Evolutionary conservation across 2,888 invertebrate genomes (phyloP), one percentile per base, ranked within the genome.

Genomic region (Lordiphosa andalusiaca): DNA sequence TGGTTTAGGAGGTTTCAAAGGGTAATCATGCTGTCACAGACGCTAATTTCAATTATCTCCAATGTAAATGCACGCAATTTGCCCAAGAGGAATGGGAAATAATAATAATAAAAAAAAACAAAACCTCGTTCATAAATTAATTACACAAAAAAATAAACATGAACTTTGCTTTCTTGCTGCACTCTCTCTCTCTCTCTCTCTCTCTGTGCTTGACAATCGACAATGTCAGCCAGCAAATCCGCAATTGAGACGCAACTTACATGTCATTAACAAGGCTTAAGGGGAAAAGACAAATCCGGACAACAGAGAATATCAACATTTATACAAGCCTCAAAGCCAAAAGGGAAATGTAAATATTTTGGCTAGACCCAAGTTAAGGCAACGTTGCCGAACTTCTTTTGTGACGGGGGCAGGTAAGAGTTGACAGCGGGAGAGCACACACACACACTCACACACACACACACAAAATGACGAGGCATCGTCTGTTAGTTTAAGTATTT

Each of bases 201-300:
- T 19, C 48, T 49, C 38, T 47, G 56, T 62, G 46, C 58, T 49
- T 65, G 73, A 63, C 77, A 75, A 80, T 80, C 77, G 58, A 76
- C 82, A 42, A 72, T 75, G 83, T 75, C 80, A 75, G 80, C 57
- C 56, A 40, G 67, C 59, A 83, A 86, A 84, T 85, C 85, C 84
- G 71, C 84, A 76, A 84, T 84, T 85, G 84, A 84, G 84, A 84
- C 86, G 57, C 68, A 69, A 83, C 73, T 84, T 73, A 73, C 74
- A 76, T 71, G 85, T 81, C 81, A 86, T 86, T 81, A 84, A 64
- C 81, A 65, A 56, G 73, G 76, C 67, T 78, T 77, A 84, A 52
- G 54, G 50, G 36, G 35, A 40, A 40, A 37, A 53, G 46, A 50
- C 57, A 68, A 61, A 53, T 41, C 46, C 59, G 53, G 38, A 41